Base-by-base conservation (phyloP, 2,113 vertebrate species). In the Tragelaphus buxtoni region DNA sequence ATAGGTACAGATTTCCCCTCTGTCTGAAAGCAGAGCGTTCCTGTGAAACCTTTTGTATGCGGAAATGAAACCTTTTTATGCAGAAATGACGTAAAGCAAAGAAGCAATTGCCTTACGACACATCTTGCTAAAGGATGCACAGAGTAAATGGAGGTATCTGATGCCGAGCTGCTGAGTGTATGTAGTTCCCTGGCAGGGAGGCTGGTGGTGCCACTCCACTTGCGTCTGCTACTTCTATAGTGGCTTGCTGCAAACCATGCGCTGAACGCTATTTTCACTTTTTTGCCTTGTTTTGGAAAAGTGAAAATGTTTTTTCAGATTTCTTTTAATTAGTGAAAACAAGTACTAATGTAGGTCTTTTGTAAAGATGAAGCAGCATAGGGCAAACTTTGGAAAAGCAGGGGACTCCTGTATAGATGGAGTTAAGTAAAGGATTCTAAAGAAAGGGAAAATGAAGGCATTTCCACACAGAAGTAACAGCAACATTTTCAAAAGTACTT, bases 401-500 rank as follows among this genome's bases (percentile, higher is more conserved):
- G 12, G n/a, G 79, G n/a, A 55, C n/a, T 4, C 20, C 20, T 81
- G 55, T 45, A 69, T 77, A 35, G 28, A 56, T 30, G 14, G 51
- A 53, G 8, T 82, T 74, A 80, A 60, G 9, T 55, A 94, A 95
- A 91, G 16, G 4, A 45, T 13, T 18, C 4, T 32, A 88, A 91
- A 93, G 49, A 80, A 94, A 95, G 14, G n/a, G 47, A 55, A 87
- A 74, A 58, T 85, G 35, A 63, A 90, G 60, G 9, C 7, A 56
- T 86, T 85, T 79, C 35, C 69, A 30, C 51, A 69, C 90, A 65
- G 55, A 97, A 47, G 35, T 83, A 90, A 53, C 45, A 93, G 26
- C 26, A 92, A 45, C 87, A 2, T n/a, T 95, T 95, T 90, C 18
- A 91, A 74, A 91, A 89, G 1, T 28, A 47, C 61, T 97, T 95